Evolutionary conservation across 2,797 vertebrate species (phyloP), one percentile per base, ranked within the genome.

Genomic region (Tachyglossus aculeatus): DNA sequence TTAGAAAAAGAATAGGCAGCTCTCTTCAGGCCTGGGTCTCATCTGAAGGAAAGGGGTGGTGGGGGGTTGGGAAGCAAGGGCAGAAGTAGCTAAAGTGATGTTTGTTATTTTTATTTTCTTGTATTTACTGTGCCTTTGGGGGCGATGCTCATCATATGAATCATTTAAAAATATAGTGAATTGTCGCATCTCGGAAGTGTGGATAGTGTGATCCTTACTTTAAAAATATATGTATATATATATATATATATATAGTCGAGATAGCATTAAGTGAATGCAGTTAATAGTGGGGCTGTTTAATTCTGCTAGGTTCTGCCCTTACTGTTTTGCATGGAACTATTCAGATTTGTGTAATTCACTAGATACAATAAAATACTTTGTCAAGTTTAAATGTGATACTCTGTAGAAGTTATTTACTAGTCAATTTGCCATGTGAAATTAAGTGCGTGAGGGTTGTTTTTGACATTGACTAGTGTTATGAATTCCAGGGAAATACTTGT

Each of bases 381-480:
- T 71, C 80, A 70, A 80, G 67, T 69, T 76, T 59, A 64, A 59
- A 41, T 59, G 76, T 68, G 52, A 54, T 68, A 44, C 45, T 13
- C 40, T 52, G 85, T 68, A 31, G 82, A 54, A 57, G 74, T 87
- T 74, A 86, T 88, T 85, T 83, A 86, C 85, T 68, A 45, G 62
- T 86, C 85, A 44, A 11, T 90, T 87, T 93, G 88, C 90, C 87
- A 62, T 82, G 84, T 86, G 77, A 71, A 90, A 91, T 93, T 74
- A 82, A 88, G 89, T 82, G 82, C 80, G 74, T 21, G 73, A 77
- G 82, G 82, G 92, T 84, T 89, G 86, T 82, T 85, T 90, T 86
- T 91, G 89, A 86, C 74, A 67, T 43, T 72, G 80, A 40, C 43
- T 40, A 0, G 71, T 31, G 81, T 83, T 66, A 76, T 43, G 81